Evolutionary conservation across 2,797 vertebrate genomes (phyloP), one percentile per base, ranked within the genome.

Genomic region (Acipenser oxyrinchus): DNA sequence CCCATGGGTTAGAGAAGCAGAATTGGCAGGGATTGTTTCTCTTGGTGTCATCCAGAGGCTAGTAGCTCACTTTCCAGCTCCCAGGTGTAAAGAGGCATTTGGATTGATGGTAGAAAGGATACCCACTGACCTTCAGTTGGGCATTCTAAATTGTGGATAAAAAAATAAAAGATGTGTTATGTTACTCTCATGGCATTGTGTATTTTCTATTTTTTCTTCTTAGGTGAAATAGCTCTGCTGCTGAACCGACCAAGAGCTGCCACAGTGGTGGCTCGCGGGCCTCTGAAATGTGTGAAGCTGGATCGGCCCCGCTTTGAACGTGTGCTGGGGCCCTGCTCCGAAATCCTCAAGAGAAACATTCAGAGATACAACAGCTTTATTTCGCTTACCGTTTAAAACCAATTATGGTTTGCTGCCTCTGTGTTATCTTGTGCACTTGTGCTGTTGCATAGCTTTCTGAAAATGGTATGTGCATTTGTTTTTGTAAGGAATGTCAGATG

Each of bases 311-410:
- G 95, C 77, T 99, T 97, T 0, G 95, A 98, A 74, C 91, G 95
- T 0, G 94, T 99, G 73, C 90, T 99, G 1, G 96, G 96, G 6
- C 96, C 95, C 10, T 98, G 95, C 77, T 97, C 95, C 0, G 95
- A 98, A 76, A 97, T 98, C 83, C 94, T 99, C 68, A 95, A 98
- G 88, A 90, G 95, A 65, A 97, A 94, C 89, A 96, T 97, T 79
- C 95, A 96, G 86, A 93, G 95, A 83, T 99, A 99, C 87, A 97
- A 96, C 90, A 97, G 96, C 79, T 97, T 97, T 89, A 96, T 99
- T 79, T 97, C 95, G 0, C 93, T 98, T 74, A 95, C 95, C 0
- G 95, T 99, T 84, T 98, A 88, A 87, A 69, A 78, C 67, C 62
- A 7, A 49, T 62, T 48, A 60, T 23, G 72, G 55, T 71, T 83